Evolutionary conservation across 2,888 invertebrate genomes (phyloP).

Genomic region (Hetaerina titia): DNA sequence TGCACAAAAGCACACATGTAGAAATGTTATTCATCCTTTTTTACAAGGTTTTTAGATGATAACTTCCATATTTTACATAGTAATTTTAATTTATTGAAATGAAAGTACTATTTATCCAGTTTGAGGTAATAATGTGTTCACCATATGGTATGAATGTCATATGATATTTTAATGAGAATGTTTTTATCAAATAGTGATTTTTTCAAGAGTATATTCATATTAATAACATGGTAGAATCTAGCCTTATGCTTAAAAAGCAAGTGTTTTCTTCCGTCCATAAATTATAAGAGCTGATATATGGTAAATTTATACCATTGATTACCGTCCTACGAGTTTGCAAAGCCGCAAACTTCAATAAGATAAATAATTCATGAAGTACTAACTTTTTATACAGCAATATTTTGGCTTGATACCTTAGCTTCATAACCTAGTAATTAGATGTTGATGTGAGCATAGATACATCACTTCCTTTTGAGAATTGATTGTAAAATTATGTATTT

Average conservation of each 20-base stretch:
- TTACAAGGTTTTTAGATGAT: conserved; percentile 13
- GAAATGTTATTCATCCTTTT: conserved; percentile 12
- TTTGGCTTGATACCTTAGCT: conserved; percentile 56
- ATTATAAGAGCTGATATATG: conserved; percentile 48
- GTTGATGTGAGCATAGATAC: conserved; percentile 24
- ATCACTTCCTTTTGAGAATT: not conserved
- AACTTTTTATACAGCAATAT: conserved; percentile 63
- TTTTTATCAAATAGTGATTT: conserved; percentile 57
- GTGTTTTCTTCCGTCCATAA: conserved; percentile 66
- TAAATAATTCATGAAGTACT: conserved; percentile 29
- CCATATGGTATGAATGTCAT: conserved; percentile 43
- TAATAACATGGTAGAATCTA: conserved; percentile 36
- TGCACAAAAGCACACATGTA: conserved; percentile 56
- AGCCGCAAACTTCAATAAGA: conserved; percentile 56
- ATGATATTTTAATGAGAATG: conserved; percentile 56
- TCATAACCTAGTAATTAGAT: not conserved
- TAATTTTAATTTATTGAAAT: conserved; percentile 46
- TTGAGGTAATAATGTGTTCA: conserved; percentile 14
- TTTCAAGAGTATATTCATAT: conserved; percentile 64
- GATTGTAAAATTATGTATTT: not conserved
- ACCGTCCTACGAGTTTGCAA: conserved; percentile 61
- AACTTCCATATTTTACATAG: conserved; percentile 43
- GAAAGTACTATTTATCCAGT: conserved; percentile 26
- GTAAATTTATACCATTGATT: conserved; percentile 47
- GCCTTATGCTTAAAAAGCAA: conserved; percentile 48